Percentiles rank a stretch among this genome's conserved stretches.
Evolutionary conservation across 2,888 invertebrate species (phyloP).

Genomic region (Scaptomyza polygonia): DNA sequence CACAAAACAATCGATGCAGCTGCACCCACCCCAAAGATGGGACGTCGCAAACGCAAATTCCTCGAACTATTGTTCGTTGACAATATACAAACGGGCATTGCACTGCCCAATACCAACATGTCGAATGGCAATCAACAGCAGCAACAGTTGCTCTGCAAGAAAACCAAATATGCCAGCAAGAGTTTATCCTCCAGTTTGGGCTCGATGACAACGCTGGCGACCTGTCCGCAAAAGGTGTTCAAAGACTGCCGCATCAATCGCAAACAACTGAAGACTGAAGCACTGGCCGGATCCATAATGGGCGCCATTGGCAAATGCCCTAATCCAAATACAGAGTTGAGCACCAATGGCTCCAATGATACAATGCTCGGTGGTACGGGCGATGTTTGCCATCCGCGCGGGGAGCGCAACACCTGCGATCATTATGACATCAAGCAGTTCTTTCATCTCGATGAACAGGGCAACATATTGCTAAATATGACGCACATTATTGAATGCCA

Average conservation of each 20-base stretch:
- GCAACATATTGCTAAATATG: conserved; percentile 82
- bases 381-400: conserved; percentile 56
- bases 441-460: conserved; percentile 84
- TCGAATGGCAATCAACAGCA: neutral
- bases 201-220: conserved; percentile 25
- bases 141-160: conserved; percentile 50
- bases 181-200: conserved; percentile 44
- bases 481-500: conserved; percentile 81
- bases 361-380: conserved; percentile 35
- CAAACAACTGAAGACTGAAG: conserved; percentile 80
- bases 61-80: conserved; percentile 73
- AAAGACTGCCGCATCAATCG: conserved; percentile 80
- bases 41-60: conserved; percentile 59
- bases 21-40: too few relatives aligned
- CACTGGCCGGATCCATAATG: conserved; percentile 81
- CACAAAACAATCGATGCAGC: conserved; percentile 16
- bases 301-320: conserved; percentile 82
- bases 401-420: conserved; percentile 72
- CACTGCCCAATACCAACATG: conserved; percentile 41
- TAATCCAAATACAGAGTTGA: conserved; percentile 45
- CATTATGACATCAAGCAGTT: conserved; percentile 83
- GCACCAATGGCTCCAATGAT: conserved; percentile 1
- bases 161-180: conserved; percentile 58
- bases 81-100: conserved; percentile 73
- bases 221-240: conserved; percentile 67